Conservation (phyloP, 2,113 vertebrate species). For the Sinosuthora webbiana region DNA sequence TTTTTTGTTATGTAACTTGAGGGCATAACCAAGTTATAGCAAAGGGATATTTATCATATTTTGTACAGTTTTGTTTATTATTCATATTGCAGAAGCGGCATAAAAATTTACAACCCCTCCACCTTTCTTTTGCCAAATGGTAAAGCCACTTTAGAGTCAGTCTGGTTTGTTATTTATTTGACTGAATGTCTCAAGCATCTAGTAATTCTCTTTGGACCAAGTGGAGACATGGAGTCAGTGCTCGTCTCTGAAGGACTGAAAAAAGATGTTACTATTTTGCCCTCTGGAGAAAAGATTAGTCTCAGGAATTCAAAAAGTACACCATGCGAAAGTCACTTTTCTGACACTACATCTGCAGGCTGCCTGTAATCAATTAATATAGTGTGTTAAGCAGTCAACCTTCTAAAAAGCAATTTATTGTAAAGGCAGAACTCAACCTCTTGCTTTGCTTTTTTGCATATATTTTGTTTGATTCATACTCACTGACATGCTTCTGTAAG, state of each 20-base stretch:
- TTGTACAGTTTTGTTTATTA: background rate
- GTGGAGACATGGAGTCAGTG: background rate
- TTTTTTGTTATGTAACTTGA: background rate
- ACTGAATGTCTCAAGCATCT: background rate
- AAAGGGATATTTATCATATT: background rate
- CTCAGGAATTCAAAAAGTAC: background rate
- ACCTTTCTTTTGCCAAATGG: background rate
- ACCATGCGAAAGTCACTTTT: background rate
- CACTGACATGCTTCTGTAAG: background rate
- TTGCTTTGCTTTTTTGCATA: background rate
- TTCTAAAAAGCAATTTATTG: background rate
- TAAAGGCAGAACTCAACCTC: background rate
- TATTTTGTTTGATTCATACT: background rate
- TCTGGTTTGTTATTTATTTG: background rate
- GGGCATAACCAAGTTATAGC: background rate
- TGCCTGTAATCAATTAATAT: background rate
- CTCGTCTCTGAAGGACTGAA: background rate
- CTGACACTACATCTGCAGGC: background rate
- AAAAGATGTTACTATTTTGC: background rate
- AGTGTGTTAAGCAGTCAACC: background rate
- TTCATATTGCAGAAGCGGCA: background rate
- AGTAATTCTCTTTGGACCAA: constrained; percentile 23
- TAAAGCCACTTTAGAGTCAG: background rate
- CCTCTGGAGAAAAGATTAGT: constrained; percentile 19
- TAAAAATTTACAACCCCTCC: background rate